Evolutionary conservation across 2,113 vertebrate species (phyloP), one percentile per base, ranked within the genome.

Genomic region (Dendropsophus ebraccatus): DNA sequence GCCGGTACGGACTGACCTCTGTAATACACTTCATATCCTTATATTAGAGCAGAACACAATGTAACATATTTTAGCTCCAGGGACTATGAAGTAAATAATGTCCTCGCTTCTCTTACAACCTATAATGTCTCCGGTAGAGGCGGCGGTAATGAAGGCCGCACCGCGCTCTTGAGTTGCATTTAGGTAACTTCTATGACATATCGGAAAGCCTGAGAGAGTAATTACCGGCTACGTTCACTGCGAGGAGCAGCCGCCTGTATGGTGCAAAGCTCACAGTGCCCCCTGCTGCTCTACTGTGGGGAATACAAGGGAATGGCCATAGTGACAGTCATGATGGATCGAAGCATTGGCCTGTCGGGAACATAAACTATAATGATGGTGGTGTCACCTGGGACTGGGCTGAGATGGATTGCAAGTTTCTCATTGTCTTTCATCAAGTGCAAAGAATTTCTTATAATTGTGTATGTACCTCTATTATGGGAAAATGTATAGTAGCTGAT

Each of bases 111-210:
- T 78, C 25, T n/a, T 56, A 21, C 19, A 35, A 56, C 30, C 25
- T 37, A 30, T 78, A 60, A 79, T 37, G 77, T 60, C 52, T 62
- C 25, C 11, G 7, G 54, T 9, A 58, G 77, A 62, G 54, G 9
- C 5, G 7, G n/a, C n/a, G n/a, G n/a, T 80, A 62, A 80, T 80
- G 77, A 80, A 60, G 56, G 77, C 37, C 30, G 54, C 35, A 5
- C 23, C 35, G 54, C 19, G n/a, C 54, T 41, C 35, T 11, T 14
- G 3, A 58, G 54, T 14, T 16, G 77, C 21, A 17, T 76, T 76
- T 23, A 76, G 25, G 45, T 52, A 25, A 6, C 6, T 52, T 76
- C 7, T 28, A n/a, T 41, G 77, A 80, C 41, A 41, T 41, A 41
- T 41, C 41, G 41, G 41, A 41, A 41, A 41, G 41, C 41, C 41